phyloP scores from a whole-genome alignment of 2,797 vertebrate species.

The Argyrosomus regius region DNA sequence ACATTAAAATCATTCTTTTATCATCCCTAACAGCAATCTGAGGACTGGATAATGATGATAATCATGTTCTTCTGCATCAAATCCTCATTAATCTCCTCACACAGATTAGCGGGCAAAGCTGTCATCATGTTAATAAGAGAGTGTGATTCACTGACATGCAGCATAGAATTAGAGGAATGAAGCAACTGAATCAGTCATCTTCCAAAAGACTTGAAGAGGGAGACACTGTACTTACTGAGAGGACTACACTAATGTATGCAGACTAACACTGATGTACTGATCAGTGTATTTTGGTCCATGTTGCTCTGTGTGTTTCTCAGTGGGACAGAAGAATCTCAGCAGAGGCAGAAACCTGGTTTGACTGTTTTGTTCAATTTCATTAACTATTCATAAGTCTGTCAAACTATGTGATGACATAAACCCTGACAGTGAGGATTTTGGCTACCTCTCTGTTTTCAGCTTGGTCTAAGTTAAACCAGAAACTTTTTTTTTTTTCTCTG shows the following conservation, averaged over 20 bases:
- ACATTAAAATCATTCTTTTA: conserved; percentile 11
- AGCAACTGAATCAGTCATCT: conserved; percentile 19
- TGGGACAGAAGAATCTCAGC: not conserved
- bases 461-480: too few species aligned
- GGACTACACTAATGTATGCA: not conserved
- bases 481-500: too few species aligned
- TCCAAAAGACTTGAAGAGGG: conserved; percentile 5
- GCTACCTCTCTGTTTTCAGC: too few species aligned
- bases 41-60: conserved; percentile 24
- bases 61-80: conserved; percentile 23
- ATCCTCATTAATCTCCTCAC: conserved; percentile 32
- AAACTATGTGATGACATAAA: not conserved
- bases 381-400: not conserved
- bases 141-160: not conserved
- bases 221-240: not conserved
- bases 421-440: too few species aligned
- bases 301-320: not conserved
- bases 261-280: not conserved
- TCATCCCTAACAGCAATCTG: conserved; percentile 12
- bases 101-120: conserved; percentile 3
- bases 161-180: conserved; percentile 18
- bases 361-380: not conserved
- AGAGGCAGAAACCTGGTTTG: not conserved
- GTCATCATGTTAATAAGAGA: not conserved
- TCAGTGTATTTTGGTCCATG: not conserved